Base-by-base conservation (phyloP, 1,140 invertebrate species). In the Anastatus disparis region DNA sequence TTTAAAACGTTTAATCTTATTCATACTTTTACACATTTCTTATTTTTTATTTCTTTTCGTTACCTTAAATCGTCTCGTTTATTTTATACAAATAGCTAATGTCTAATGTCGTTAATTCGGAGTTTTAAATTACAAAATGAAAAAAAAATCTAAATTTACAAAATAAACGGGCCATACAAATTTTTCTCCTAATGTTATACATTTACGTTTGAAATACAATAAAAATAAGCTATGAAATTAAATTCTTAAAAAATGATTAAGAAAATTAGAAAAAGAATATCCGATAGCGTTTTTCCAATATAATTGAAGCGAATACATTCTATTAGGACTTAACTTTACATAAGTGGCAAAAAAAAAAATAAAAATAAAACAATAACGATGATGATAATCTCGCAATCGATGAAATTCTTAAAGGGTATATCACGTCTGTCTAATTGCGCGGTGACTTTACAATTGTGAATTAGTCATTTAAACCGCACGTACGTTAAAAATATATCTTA, bases 401-500 rank as follows among this genome's bases (percentile, higher is more conserved):
- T 27, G 22, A 44, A 3, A 26, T 27, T 24, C 44, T 44, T 26
- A 26, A n/a, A 10, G 10, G 13, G 7, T 55, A 29, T 38, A 66
- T 66, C 31, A 55, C 38, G 22, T 53, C 22, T 42, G 15, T 24
- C 20, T 42, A 65, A 53, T 42, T 55, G 9, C 31, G n/a, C 24
- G 29, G 24, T 26, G 8, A 15, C 27, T 53, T 42, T 46, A 7
- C 22, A 13, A n/a, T n/a, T 8, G 22, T 6, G 24, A 64, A 64
- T 46, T 15, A 44, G 38, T n/a, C n/a, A n/a, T n/a, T 66, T n/a
- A 10, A 53, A 13, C 2, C 35, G 31, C 35, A 52, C 15, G 22
- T 53, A 44, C 48, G 53, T 64, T 9, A 53, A 24, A 38, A 52
- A 12, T 61, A 24, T 40, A 53, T 40, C 17, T 64, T 40, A 53